These are phyloP conservation scores for Telmatherina bonti DNA, from an alignment of 2,797 vertebrate genomes.

Conservation along the genomic window DNA sequence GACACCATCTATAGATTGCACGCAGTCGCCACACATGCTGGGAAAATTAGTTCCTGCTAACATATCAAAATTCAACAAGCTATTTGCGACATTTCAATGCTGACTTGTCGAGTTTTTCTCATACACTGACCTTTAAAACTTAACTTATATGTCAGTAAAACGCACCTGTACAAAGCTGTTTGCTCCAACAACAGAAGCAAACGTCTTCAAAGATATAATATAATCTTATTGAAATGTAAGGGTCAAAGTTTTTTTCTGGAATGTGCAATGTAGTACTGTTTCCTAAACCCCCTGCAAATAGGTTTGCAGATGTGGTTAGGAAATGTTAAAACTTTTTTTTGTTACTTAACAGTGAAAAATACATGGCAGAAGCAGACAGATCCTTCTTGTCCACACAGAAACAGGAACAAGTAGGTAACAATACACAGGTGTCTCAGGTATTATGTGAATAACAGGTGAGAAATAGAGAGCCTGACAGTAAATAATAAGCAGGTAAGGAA, in stretches of 20 bases:
- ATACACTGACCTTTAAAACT: neutral
- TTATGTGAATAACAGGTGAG: constrained; percentile 46
- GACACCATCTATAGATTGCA: constrained; percentile 54
- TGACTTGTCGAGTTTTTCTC: neutral
- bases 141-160: neutral
- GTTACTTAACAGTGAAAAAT: neutral
- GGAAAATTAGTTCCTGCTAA: constrained; percentile 16
- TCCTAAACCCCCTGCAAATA: neutral
- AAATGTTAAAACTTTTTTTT: neutral
- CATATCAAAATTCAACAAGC: neutral
- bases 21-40: constrained; percentile 16
- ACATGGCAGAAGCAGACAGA: neutral
- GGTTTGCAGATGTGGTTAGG: neutral
- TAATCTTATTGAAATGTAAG: neutral
- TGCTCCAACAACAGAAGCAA: neutral
- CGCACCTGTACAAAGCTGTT: neutral
- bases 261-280: neutral
- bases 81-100: neutral
- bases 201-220: too few species aligned
- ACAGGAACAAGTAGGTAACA: constrained; percentile 28
- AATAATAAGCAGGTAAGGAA: constrained; percentile 22
- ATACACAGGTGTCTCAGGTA: constrained; percentile 54
- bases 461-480: constrained; percentile 2
- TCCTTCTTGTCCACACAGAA: constrained; percentile 35
- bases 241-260: neutral